These are phyloP conservation scores for Melanotaenia duboulayi DNA, from an alignment of 2,113 vertebrate genomes.

Conservation along the genomic window DNA sequence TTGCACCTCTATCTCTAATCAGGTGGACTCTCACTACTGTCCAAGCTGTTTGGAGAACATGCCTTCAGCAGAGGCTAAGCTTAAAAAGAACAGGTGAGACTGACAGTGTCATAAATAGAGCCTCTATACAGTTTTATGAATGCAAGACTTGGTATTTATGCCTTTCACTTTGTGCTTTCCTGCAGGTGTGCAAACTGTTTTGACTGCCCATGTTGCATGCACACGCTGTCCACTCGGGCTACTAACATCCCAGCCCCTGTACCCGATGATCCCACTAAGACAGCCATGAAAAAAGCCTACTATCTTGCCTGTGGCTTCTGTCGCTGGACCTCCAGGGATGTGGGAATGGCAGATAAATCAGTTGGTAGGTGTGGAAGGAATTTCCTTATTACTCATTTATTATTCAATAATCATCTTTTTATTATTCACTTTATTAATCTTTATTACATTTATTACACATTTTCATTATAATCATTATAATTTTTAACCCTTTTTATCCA, in stretches of 20 bases:
- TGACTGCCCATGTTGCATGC: conserved; percentile 98
- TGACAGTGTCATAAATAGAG: background rate
- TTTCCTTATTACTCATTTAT: no score
- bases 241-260: conserved; percentile 95
- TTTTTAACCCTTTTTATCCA: no score
- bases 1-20: conserved; percentile 6
- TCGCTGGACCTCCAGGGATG: conserved; percentile 97
- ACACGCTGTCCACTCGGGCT: conserved; percentile 96
- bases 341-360: conserved; percentile 99
- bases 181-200: conserved; percentile 97
- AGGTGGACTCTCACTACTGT: conserved; percentile 99
- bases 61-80: conserved; percentile 98
- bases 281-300: conserved; percentile 97
- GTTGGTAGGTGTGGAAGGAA: conserved; percentile 86
- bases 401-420: no score
- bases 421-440: no score
- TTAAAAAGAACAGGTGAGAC: conserved; percentile 96
- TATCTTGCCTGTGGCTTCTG: conserved; percentile 98
- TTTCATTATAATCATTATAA: no score
- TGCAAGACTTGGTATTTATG: no score
- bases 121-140: background rate
- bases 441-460: no score
- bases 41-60: conserved; percentile 99
- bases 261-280: conserved; percentile 96
- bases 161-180: background rate